These are phyloP conservation scores for Cheirogaleus major DNA, from an alignment of 2,797 vertebrate species.

Conservation along the genomic window DNA sequence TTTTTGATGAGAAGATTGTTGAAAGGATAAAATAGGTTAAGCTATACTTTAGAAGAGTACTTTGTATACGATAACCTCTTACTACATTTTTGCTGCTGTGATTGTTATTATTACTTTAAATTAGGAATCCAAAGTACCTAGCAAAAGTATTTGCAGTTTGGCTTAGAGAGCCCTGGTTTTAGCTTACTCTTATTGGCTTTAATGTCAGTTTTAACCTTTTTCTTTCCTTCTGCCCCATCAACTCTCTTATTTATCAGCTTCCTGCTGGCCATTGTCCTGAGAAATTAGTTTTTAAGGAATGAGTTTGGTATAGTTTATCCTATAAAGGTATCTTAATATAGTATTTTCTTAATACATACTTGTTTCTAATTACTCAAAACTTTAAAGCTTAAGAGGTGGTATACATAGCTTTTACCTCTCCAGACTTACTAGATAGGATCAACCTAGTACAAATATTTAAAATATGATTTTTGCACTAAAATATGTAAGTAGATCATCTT, in stretches of 20 bases:
- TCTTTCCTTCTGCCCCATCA: not conserved
- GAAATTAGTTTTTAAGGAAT: conserved; percentile 38
- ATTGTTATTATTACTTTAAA: not conserved
- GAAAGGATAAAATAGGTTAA: conserved; percentile 1
- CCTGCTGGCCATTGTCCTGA: not conserved
- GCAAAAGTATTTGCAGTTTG: conserved; percentile 42
- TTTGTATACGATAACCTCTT: not conserved
- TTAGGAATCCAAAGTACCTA: conserved; percentile 19
- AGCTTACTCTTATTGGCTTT: not conserved
- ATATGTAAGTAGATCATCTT: conserved; percentile 12
- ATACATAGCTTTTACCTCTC: conserved; percentile 35
- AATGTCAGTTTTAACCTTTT: not conserved
- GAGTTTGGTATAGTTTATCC: not conserved
- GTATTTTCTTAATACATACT: conserved; percentile 49
- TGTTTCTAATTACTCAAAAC: conserved; percentile 5
- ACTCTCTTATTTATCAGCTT: not conserved
- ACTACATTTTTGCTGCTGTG: not conserved
- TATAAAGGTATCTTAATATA: conserved; percentile 37
- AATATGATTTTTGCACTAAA: not conserved
- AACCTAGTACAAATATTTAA: not conserved
- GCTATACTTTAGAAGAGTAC: not conserved
- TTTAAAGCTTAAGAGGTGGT: conserved; percentile 7
- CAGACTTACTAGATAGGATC: not conserved
- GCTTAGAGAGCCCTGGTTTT: not conserved
- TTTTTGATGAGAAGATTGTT: not conserved